These are phyloP conservation scores for Pteropus alecto DNA, from an alignment of 2,113 vertebrate genomes.

Conservation along the genomic window DNA sequence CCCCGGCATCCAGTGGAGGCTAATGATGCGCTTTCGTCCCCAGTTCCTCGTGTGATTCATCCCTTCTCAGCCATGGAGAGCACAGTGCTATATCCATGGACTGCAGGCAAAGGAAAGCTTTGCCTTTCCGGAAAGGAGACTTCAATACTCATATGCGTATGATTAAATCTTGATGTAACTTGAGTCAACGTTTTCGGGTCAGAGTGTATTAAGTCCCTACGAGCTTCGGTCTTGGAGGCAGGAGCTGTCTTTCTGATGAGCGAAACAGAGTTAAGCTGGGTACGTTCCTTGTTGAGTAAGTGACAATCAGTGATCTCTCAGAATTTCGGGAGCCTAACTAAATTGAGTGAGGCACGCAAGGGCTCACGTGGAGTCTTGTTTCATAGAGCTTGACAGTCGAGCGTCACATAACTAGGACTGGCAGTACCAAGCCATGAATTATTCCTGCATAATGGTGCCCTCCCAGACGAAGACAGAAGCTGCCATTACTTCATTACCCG, in stretches of 20 bases:
- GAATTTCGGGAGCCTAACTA: slow-evolving; percentile 47
- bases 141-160: accelerated
- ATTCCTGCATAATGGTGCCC: slow-evolving; percentile 44
- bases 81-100: neutral
- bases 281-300: neutral
- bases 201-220: neutral
- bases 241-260: neutral
- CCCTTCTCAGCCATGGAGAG: neutral
- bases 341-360: neutral
- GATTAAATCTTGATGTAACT: neutral
- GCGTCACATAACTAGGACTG: slow-evolving; percentile 31
- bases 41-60: neutral
- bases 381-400: neutral
- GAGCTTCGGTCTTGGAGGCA: neutral
- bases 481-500: slow-evolving; percentile 19
- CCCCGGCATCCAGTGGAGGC: neutral
- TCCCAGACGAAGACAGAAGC: slow-evolving; percentile 59
- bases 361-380: neutral
- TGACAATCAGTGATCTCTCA: neutral
- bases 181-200: neutral
- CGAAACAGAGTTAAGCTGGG: neutral
- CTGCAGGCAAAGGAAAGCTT: neutral
- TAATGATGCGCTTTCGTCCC: neutral
- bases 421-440: slow-evolving; percentile 46
- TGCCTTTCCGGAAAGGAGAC: neutral